phyloP scores from a whole-genome alignment of 2,113 vertebrate species.

The Microtus pennsylvanicus region DNA sequence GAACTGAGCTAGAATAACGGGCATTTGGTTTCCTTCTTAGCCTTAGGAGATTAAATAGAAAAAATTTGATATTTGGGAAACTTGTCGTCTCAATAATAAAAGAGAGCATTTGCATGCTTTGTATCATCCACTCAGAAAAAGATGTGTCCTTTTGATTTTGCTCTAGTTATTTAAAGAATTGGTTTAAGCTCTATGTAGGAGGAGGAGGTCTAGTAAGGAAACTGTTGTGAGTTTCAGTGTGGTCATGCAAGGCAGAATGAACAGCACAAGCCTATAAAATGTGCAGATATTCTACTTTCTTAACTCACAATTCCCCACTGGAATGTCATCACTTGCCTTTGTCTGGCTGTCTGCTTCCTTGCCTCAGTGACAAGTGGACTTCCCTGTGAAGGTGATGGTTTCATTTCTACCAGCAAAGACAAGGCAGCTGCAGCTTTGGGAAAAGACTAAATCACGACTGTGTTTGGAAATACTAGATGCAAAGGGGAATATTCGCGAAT shows the following conservation, averaged over 20 bases:
- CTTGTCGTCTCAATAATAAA: not conserved
- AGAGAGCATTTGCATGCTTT: slow-evolving; percentile 55
- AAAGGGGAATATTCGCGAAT: slow-evolving; percentile 16
- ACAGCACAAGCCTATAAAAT: not conserved
- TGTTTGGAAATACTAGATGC: slow-evolving; percentile 35
- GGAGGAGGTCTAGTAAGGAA: not conserved
- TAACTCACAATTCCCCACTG: not conserved
- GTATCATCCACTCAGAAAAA: not conserved
- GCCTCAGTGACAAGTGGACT: not conserved
- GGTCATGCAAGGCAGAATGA: not conserved
- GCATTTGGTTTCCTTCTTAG: slow-evolving; percentile 62
- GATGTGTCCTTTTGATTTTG: not conserved
- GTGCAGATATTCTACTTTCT: not conserved
- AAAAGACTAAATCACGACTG: not conserved
- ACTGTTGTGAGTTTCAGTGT: not conserved
- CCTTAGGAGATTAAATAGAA: slow-evolving; percentile 67
- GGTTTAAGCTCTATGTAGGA: not conserved
- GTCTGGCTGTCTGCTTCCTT: not conserved
- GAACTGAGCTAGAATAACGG: slow-evolving; percentile 58
- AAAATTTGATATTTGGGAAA: not conserved
- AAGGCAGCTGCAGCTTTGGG: not conserved
- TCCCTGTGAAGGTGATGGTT: not conserved
- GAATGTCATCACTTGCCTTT: not conserved
- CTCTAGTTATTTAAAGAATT: not conserved
- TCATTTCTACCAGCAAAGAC: not conserved